Base-by-base conservation (phyloP, 2,797 vertebrate genomes). In the Acrossocheilus fasciatus region DNA sequence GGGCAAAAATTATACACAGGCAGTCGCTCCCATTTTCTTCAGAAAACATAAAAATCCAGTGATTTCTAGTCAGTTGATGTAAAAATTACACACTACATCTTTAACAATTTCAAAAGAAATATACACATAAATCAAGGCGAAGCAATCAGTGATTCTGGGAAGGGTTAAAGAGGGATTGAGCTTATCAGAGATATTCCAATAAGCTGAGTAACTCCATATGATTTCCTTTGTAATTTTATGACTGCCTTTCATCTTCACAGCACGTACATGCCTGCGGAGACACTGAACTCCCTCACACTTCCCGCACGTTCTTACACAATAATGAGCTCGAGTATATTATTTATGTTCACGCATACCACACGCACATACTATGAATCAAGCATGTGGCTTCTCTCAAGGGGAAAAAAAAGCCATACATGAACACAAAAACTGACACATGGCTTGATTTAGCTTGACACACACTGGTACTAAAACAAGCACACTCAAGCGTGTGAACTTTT, bases 151-250 rank as follows among this genome's bases (percentile, higher is more conserved):
- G 74, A 82, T 15, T 47, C 80, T 90, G 76, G 69, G 72, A 81
- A 85, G 83, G 59, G 83, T 87, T 84, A 83, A 64, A 64, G 81
- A 17, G 45, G 80, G 30, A 79, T 69, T 62, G 79, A 72, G 26
- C 18, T 54, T 82, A 66, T 85, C 62, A 85, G 54, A 62, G 14
- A 78, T 90, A 89, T 91, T 94, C 93, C 70, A 91, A 92, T 90
- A 89, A 87, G 87, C 86, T 87, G 88, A 90, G 90, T 90, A 92
- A 93, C 66, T 91, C 93, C 89, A 91, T 90, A 87, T 92, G 87
- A 88, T 90, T 91, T 88, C 87, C 91, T 92, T 92, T 92, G 91
- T 91, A 92, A 93, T 91, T 94, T 94, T 90, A 93, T 87, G 88
- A 91, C 82, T 69, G 76, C 73, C 91, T 93, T 93, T 95, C 90